Evolutionary conservation across 2,113 vertebrate species (phyloP).

Genomic region (Chlorodrepanis virens): DNA sequence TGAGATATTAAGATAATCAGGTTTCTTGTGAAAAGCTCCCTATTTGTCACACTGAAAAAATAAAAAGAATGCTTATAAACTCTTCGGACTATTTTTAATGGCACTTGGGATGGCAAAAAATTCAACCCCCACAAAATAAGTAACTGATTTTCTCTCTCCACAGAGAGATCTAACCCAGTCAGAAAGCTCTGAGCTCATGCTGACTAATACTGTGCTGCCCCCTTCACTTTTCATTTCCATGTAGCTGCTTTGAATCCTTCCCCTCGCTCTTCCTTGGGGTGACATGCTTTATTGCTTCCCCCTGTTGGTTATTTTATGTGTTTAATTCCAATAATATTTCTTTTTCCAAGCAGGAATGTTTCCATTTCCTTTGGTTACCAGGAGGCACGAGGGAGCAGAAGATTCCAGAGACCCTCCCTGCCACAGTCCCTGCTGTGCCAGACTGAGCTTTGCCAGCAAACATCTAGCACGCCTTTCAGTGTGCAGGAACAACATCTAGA

Average conservation of each 20-base stretch:
- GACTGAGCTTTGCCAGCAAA: neutral
- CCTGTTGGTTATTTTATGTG: neutral
- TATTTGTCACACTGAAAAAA: neutral
- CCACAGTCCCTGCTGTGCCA: neutral
- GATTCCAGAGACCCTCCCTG: neutral
- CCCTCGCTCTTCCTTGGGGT: neutral
- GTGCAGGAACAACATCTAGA: neutral
- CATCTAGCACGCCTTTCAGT: neutral
- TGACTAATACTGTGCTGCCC: neutral
- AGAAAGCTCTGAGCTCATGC: neutral
- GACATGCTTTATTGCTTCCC: neutral
- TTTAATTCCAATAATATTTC: constrained; percentile 22
- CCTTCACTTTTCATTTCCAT: neutral
- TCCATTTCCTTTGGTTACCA: constrained; percentile 6
- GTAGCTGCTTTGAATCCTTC: neutral
- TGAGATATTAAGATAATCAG: neutral
- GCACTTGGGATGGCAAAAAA: neutral
- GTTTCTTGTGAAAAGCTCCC: neutral
- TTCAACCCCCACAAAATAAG: constrained; percentile 3
- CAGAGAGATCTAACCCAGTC: neutral
- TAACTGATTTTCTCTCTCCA: constrained; percentile 3
- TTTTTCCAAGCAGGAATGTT: neutral
- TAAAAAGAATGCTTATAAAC: neutral
- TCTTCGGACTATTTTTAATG: neutral
- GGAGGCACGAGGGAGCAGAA: neutral